Evolutionary conservation across 2,888 invertebrate species (phyloP).

Genomic region (Sesia bembeciformis): DNA sequence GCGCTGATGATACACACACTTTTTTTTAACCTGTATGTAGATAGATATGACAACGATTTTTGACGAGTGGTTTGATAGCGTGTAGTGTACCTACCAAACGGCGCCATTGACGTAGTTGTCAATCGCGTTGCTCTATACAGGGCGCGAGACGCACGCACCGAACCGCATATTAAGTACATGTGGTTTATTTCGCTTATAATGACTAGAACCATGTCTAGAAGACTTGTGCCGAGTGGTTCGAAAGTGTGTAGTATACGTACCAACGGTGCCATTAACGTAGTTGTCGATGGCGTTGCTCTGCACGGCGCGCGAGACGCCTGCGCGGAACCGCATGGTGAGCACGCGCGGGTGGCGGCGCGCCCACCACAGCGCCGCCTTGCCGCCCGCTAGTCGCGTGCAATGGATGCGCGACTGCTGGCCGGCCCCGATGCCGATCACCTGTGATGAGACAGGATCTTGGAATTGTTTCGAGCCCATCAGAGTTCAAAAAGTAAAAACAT

Average conservation of each 20-base stretch:
- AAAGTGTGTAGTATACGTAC: constrained; percentile 42
- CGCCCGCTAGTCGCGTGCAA: constrained; percentile 96
- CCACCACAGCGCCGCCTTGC: constrained; percentile 99
- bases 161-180: constrained; percentile 84
- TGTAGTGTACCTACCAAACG: constrained; percentile 68
- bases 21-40: neutral
- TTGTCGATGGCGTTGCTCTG: constrained; percentile 97
- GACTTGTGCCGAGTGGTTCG: neutral
- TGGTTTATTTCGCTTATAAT: constrained; percentile 46
- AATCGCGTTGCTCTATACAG: constrained; percentile 95
- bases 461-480: too few species aligned
- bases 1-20: too few species aligned
- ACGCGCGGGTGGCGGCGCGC: constrained; percentile 93
- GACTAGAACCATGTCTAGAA: neutral
- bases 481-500: too few species aligned
- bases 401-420: constrained; percentile 99
- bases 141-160: constrained; percentile 88
- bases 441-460: constrained; percentile 6
- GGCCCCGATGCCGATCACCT: constrained; percentile 97
- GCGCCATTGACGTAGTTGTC: constrained; percentile 95
- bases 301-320: constrained; percentile 90
- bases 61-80: too few species aligned
- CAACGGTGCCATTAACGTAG: constrained; percentile 93
- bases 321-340: constrained; percentile 84
- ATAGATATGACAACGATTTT: neutral